Evolutionary conservation across 2,113 vertebrate genomes (phyloP).

Genomic region (Cercopithecus mona): DNA sequence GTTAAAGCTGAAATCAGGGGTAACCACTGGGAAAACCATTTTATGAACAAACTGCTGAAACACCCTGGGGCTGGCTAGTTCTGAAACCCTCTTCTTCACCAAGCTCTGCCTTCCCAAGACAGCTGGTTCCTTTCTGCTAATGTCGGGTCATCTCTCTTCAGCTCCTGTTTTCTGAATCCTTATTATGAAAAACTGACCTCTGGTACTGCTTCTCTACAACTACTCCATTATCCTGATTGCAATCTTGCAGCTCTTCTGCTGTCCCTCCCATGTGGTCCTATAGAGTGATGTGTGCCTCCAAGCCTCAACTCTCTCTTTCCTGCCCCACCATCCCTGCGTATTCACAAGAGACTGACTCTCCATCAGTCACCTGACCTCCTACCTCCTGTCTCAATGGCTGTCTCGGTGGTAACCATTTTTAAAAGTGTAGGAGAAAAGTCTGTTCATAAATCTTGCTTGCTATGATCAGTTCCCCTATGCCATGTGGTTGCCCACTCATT

Average conservation of each 20-base stretch:
- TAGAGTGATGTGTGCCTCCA: too few relatives aligned
- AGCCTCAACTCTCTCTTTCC: background rate
- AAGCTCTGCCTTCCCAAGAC: accelerated
- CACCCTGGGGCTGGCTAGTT: accelerated
- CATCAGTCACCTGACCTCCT: accelerated
- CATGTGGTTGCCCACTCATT: accelerated
- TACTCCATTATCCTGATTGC: background rate
- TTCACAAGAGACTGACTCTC: background rate
- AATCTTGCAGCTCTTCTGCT: too few relatives aligned
- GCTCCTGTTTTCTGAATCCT: background rate
- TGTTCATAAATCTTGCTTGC: accelerated
- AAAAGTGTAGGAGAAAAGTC: background rate
- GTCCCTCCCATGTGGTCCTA: background rate
- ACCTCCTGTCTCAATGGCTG: too few relatives aligned
- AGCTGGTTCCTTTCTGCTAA: background rate
- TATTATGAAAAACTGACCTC: accelerated
- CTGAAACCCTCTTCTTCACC: background rate
- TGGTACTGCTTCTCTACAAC: background rate
- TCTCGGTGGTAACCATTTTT: background rate
- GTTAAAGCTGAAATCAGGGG: accelerated
- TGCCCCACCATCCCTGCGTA: background rate
- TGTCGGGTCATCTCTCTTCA: accelerated
- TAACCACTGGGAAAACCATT: background rate
- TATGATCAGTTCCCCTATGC: accelerated
- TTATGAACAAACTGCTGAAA: too few relatives aligned